phyloP scores from a whole-genome alignment of 2,888 invertebrate genomes.

The Lepetodrilus schrolli region DNA sequence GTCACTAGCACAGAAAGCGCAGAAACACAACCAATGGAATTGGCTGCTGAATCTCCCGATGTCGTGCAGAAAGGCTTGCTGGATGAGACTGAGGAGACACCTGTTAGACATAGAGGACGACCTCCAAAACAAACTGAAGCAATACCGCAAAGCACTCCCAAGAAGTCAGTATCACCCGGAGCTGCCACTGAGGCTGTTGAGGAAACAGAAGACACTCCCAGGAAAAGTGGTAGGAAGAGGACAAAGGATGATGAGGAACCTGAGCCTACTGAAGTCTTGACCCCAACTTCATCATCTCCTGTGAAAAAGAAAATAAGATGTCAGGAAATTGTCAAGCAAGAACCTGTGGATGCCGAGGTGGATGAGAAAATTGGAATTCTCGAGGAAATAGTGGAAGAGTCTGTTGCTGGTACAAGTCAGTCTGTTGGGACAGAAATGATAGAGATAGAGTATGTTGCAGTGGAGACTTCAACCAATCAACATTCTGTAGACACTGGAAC shows the following conservation, averaged over 20 bases:
- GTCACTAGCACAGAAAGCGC: background rate
- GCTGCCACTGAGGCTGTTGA: conserved; percentile 37
- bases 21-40: conserved; percentile 30
- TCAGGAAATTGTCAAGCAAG: conserved; percentile 45
- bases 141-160: background rate
- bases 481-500: conserved; percentile 21
- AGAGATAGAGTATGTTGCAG: background rate
- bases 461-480: background rate
- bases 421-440: conserved; percentile 2
- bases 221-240: conserved; percentile 41
- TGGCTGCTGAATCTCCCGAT: background rate
- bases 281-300: conserved; percentile 29
- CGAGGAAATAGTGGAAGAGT: conserved; percentile 31
- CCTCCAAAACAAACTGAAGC: conserved; percentile 14
- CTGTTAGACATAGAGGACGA: conserved; percentile 35
- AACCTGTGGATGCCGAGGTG: conserved; percentile 42
- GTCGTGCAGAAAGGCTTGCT: background rate
- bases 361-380: conserved; percentile 28
- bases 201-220: conserved; percentile 32
- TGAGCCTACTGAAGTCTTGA: conserved; percentile 15
- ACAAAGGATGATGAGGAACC: conserved; percentile 35
- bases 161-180: conserved; percentile 41
- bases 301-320: conserved; percentile 27
- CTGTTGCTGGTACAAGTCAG: conserved; percentile 15
- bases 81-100: background rate